Conservation (phyloP, 2,113 vertebrate species). For the Podocnemis expansa region DNA sequence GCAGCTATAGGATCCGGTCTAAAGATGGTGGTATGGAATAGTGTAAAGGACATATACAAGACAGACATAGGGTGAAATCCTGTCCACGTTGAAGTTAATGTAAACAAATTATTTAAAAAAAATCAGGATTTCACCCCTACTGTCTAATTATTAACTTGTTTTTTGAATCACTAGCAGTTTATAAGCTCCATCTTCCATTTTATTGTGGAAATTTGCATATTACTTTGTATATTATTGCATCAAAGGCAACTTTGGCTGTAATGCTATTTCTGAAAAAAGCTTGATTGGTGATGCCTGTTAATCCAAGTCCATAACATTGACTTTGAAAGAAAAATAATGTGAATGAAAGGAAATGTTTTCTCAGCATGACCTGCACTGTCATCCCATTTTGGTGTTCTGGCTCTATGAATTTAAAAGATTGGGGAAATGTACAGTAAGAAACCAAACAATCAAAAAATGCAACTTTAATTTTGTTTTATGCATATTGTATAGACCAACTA, state of each 20-base stretch:
- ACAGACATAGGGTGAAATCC: background rate
- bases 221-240: slow-evolving; percentile 52
- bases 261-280: slow-evolving; percentile 16
- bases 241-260: slow-evolving; percentile 46
- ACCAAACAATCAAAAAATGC: background rate
- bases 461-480: slow-evolving; percentile 25
- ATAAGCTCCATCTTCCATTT: slow-evolving; percentile 51
- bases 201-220: slow-evolving; percentile 35
- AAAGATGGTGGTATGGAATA: background rate
- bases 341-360: slow-evolving; percentile 29
- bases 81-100: background rate
- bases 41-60: background rate
- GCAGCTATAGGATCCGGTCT: background rate
- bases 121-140: background rate
- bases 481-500: background rate
- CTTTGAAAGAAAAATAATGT: background rate
- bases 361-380: background rate
- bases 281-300: background rate
- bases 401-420: slow-evolving; percentile 40
- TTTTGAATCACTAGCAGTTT: slow-evolving; percentile 18
- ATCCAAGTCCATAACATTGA: slow-evolving; percentile 1
- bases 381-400: background rate
- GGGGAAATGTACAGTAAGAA: slow-evolving; percentile 6
- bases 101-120: background rate
- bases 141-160: slow-evolving; percentile 39